phyloP scores from a whole-genome alignment of 2,888 invertebrate species.

The Standfussiana lucernea region DNA sequence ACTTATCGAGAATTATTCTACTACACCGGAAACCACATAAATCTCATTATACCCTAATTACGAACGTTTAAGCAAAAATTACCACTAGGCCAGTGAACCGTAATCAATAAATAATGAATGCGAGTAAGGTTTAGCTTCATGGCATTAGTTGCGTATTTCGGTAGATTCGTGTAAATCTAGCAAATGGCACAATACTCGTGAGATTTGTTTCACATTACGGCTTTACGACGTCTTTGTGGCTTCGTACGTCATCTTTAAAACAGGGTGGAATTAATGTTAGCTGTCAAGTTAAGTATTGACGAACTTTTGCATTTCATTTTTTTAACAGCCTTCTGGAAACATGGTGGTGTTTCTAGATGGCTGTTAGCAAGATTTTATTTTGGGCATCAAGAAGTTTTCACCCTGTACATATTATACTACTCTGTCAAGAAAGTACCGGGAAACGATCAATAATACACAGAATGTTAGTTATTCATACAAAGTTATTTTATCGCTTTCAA shows the following conservation, averaged over 20 bases:
- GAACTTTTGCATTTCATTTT: neutral
- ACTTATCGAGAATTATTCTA: neutral
- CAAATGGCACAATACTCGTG: constrained; percentile 30
- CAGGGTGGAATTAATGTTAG: neutral
- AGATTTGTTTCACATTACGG: constrained; percentile 66
- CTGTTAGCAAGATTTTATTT: neutral
- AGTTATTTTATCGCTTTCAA: no score
- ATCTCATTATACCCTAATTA: constrained; percentile 3
- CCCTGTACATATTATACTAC: neutral
- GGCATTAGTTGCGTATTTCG: constrained; percentile 50
- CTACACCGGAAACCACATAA: constrained; percentile 3
- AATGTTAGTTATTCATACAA: no score
- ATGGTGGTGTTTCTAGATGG: neutral
- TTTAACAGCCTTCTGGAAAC: no score
- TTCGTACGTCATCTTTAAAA: constrained; percentile 19
- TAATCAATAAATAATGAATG: constrained; percentile 45
- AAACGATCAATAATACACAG: no score
- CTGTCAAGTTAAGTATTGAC: neutral
- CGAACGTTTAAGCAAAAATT: constrained; percentile 30
- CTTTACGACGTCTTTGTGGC: constrained; percentile 72
- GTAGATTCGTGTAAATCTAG: constrained; percentile 42
- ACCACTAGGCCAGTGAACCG: constrained; percentile 8
- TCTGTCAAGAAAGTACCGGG: no score
- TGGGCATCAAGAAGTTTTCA: neutral
- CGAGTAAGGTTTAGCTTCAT: constrained; percentile 40